phyloP scores from a whole-genome alignment of 1,140 invertebrate genomes.

The Aphelinus certus region DNA sequence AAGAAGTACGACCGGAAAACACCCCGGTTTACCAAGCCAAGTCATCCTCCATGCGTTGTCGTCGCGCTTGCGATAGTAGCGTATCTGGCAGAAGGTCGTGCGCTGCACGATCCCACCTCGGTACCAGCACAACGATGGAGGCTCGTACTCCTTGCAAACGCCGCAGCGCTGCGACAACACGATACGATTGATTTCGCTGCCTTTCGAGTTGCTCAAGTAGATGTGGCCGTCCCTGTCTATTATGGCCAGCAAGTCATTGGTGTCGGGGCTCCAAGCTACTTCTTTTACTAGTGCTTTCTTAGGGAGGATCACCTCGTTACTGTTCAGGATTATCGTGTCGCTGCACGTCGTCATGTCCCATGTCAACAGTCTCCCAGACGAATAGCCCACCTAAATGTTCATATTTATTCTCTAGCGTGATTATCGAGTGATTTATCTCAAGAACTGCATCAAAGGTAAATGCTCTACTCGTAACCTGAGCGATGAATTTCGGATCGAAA shows the following conservation, averaged over 20 bases:
- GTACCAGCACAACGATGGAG: constrained; percentile 52
- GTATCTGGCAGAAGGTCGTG: constrained; percentile 57
- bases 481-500: constrained; percentile 41
- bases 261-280: constrained; percentile 51
- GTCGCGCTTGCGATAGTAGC: constrained; percentile 46
- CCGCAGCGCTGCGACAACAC: constrained; percentile 48
- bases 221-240: constrained; percentile 51
- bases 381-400: constrained; percentile 43
- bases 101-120: constrained; percentile 52
- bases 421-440: neutral
- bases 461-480: constrained; percentile 41
- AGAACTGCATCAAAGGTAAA: neutral
- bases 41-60: constrained; percentile 44
- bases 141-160: constrained; percentile 45
- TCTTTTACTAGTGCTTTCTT: constrained; percentile 35
- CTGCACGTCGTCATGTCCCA: constrained; percentile 49
- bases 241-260: constrained; percentile 48
- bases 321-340: constrained; percentile 35
- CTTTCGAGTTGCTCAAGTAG: constrained; percentile 51
- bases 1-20: constrained; percentile 45
- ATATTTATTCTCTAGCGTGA: neutral
- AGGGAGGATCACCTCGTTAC: constrained; percentile 48
- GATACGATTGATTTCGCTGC: constrained; percentile 46
- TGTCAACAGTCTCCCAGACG: constrained; percentile 48
- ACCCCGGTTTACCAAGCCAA: constrained; percentile 47